phyloP scores from a whole-genome alignment of 2,113 vertebrate genomes.

The Nothoprocta perdicaria region DNA sequence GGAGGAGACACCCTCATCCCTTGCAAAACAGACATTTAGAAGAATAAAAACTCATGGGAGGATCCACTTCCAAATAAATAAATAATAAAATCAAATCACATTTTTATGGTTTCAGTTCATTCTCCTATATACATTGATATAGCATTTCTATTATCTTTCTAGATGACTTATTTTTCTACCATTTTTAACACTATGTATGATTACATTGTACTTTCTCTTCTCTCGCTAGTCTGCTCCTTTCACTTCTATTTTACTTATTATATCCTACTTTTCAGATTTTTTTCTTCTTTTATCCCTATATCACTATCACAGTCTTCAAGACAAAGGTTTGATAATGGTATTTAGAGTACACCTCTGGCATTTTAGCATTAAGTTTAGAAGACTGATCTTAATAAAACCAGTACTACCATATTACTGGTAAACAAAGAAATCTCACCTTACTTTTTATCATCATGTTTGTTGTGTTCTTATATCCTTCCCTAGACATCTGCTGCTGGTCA shows the following conservation, averaged over 20 bases:
- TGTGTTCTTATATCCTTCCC: not conserved
- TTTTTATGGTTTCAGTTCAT: not conserved
- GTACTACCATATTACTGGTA: not conserved
- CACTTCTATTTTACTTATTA: not conserved
- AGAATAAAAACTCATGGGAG: no score
- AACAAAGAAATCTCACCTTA: not conserved
- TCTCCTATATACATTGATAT: not conserved
- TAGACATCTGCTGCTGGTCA: constrained; percentile 1
- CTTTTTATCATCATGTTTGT: not conserved
- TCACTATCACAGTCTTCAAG: not conserved
- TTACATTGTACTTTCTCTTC: rapidly evolving
- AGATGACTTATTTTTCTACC: not conserved
- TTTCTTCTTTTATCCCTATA: not conserved
- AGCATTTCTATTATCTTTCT: not conserved
- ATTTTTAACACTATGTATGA: not conserved
- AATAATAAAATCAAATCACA: no score
- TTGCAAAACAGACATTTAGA: not conserved
- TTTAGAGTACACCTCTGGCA: not conserved
- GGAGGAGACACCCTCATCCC: rapidly evolving
- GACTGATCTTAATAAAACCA: not conserved
- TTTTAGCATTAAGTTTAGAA: not conserved
- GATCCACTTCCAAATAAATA: no score
- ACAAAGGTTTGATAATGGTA: not conserved
- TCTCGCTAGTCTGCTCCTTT: not conserved
- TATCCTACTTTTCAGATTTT: not conserved